Evolutionary conservation across 2,113 vertebrate species (phyloP), one percentile per base, ranked within the genome.

Genomic region (Crypturellus undulatus): DNA sequence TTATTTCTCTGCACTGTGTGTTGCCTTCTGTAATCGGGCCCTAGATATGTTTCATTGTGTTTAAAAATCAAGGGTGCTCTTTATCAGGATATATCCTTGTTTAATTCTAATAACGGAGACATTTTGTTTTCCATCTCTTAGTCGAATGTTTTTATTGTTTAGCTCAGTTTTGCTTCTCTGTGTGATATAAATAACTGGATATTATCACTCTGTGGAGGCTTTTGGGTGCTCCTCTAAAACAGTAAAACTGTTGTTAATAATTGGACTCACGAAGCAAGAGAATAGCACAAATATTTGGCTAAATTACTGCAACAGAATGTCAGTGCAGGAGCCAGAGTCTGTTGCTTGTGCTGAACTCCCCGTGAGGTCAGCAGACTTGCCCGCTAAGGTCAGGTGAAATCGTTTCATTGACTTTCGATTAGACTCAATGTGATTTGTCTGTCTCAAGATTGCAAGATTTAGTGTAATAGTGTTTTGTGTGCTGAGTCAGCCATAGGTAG

Each of bases 401-500:
- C 2, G 36, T 79, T 89, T 45, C 73, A 79, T 3, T 91, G 70
- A 52, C 25, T 91, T 92, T 43, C 56, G 87, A 73, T 85, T 73
- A 71, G 60, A 42, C 42, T 85, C 25, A 24, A 0, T 52, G 64
- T 78, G 95, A 43, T 59, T 45, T 87, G 36, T 83, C n/a, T 30
- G 21, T 59, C 42, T 86, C 0, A 0, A 90, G 75, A 36, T 25
- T 40, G 22, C 34, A 68, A 54, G 71, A 80, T 80, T 85, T 51
- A 83, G 84, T 67, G 72, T 47, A 43, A 38, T 1, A 26, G 40
- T 15, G 25, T 1, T 7, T 12, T 83, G 92, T 14, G 19, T 91
- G 76, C 90, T 94, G 82, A 90, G 67, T 87, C 91, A 87, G 79
- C 82, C 59, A 64, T 16, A 79, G 59, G 25, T 51, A 43, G 32